These are phyloP conservation scores for Rattus rattus DNA, from an alignment of 2,113 vertebrate species.

Conservation along the genomic window DNA sequence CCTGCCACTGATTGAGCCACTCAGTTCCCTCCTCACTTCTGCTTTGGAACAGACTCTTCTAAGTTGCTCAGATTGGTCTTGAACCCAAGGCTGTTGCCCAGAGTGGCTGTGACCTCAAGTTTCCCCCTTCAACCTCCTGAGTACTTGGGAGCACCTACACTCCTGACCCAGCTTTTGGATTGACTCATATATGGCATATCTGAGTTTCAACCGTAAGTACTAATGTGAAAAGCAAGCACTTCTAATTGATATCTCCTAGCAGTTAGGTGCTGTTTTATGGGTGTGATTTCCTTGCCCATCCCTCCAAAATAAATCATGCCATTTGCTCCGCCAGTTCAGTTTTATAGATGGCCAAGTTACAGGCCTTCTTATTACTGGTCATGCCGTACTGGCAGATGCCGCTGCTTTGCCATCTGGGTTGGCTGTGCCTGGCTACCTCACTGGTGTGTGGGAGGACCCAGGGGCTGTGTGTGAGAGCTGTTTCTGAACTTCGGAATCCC, in stretches of 20 bases:
- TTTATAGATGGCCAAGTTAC: background rate
- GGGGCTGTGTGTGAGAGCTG: background rate
- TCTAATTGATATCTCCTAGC: background rate
- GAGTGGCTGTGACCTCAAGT: background rate
- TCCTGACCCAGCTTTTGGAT: background rate
- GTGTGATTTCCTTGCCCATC: background rate
- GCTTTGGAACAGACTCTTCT: background rate
- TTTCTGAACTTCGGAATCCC: background rate
- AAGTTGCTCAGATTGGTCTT: background rate
- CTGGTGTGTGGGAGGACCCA: background rate
- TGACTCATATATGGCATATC: background rate
- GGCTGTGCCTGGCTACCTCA: background rate
- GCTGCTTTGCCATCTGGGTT: background rate
- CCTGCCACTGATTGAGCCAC: background rate
- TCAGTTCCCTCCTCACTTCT: background rate
- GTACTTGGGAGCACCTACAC: background rate
- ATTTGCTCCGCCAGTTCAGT: background rate
- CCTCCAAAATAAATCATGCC: slow-evolving; percentile 13
- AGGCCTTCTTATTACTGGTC: background rate
- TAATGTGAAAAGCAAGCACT: background rate
- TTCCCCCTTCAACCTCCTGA: background rate
- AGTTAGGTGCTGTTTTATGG: background rate
- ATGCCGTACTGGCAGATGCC: background rate
- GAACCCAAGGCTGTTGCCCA: background rate
- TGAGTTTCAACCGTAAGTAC: background rate